phyloP scores from a whole-genome alignment of 2,797 vertebrate species.

The Neomorphus geoffroyi region DNA sequence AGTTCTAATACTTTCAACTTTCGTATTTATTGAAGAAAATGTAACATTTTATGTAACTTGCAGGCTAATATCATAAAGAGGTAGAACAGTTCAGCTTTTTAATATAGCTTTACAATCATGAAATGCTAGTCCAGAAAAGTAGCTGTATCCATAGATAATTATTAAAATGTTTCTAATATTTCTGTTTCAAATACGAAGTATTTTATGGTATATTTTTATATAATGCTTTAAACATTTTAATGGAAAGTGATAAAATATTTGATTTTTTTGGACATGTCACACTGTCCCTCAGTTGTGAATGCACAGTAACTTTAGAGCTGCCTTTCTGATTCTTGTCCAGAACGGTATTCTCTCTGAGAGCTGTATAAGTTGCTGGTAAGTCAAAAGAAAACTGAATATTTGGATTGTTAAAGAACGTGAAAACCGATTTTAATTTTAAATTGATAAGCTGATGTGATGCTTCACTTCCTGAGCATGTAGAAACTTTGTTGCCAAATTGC shows the following conservation, averaged over 20 bases:
- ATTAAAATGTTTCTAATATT: not conserved
- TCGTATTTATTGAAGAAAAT: not conserved
- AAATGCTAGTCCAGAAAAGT: not conserved
- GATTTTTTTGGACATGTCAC: not conserved
- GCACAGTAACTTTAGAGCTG: not conserved
- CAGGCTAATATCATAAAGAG: not conserved
- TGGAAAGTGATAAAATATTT: not conserved
- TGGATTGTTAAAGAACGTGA: not conserved
- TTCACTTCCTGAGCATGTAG: not conserved
- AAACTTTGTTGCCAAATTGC: not conserved
- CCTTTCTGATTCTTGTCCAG: not conserved
- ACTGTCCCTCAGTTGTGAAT: not conserved
- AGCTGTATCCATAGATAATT: not conserved
- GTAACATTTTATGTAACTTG: not conserved
- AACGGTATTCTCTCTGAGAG: not conserved
- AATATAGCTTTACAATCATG: not conserved
- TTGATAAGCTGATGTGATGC: not conserved
- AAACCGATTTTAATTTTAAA: not conserved
- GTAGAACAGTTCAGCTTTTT: not conserved
- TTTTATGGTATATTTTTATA: not conserved
- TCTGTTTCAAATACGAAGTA: not conserved
- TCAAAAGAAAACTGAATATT: not conserved
- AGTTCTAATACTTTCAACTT: not conserved
- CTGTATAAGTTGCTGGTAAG: not conserved
- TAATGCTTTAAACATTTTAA: not conserved